Evolutionary conservation across 2,888 invertebrate species (phyloP), one percentile per base, ranked within the genome.

Genomic region (Serripes groenlandicus): DNA sequence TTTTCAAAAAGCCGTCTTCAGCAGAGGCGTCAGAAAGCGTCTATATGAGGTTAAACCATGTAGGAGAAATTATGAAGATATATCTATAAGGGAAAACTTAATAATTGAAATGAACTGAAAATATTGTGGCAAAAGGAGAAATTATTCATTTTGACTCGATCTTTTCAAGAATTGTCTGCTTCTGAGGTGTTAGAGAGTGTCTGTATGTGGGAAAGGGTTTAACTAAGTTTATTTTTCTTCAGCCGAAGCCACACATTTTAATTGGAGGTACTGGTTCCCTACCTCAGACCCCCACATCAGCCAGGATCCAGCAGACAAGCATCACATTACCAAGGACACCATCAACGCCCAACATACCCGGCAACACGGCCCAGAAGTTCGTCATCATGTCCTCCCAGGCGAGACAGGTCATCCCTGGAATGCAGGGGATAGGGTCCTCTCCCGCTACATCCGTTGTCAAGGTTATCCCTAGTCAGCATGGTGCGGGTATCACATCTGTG

Each of bases 341-440:
- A 1, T 85, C 89, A 15, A 84, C 86, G 9, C 77, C 88, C 34
- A 75, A 85, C 49, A 77, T 85, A 2, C 64, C 85, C n/a, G 72
- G 68, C 18, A 76, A 52, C 60, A 42, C 80, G 0, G 85, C 87
- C 2, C 91, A 91, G 72, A 93, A 93, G 82, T 92, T 90, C 82
- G 91, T 93, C 58, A 92, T 93, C 37, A 92, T 93, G 78, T 88
- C 91, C 56, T 90, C 92, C 32, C 93, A 92, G 77, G 74, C 88
- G 15, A 81, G 90, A 9, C 84, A 90, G 7, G 70, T 82, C 26
- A 86, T 90, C 7, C 75, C 88, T 23, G 82, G 66, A 15, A 66
- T 84, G 3, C 83, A 83, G 68, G 70, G 86, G 18, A 70, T 87
- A 75, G 54, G 58, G 15, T 37, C 58, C 2, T 82, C 79, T 21